A percentile compares a stretch with the other conserved stretches of the same genome.
Conservation (phyloP, 2,113 vertebrate species). For the Lagopus leucura region DNA sequence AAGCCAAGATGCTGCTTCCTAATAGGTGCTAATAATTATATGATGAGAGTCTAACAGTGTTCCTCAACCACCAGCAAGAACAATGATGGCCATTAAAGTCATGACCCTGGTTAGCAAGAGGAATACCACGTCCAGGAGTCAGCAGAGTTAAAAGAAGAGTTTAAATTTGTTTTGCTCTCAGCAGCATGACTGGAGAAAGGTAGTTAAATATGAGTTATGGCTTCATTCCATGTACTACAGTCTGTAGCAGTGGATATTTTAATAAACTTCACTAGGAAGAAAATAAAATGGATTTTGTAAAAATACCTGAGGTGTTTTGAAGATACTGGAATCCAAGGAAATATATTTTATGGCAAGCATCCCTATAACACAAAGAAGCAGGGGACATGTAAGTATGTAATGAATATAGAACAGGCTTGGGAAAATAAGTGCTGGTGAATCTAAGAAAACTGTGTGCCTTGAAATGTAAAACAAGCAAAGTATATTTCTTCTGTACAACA, state of each 20-base stretch:
- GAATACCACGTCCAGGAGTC: background rate
- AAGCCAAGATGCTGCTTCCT: background rate
- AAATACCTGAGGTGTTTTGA: slow-evolving; percentile 53
- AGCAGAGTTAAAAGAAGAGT: background rate
- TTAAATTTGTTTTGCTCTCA: slow-evolving; percentile 22
- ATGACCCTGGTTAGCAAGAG: background rate
- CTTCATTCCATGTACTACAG: background rate
- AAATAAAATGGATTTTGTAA: slow-evolving; percentile 52
- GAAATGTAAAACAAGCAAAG: slow-evolving; percentile 25
- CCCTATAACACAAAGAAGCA: slow-evolving; percentile 6
- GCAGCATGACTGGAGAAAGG: background rate
- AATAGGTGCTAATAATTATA: background rate
- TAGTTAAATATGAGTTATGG: slow-evolving; percentile 44
- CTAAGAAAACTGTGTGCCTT: background rate
- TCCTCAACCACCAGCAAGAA: background rate
- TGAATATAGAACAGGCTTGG: slow-evolving; percentile 47
- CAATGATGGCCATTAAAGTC: background rate
- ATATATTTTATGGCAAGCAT: slow-evolving; percentile 22
- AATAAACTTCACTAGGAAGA: slow-evolving; percentile 59
- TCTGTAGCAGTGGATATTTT: slow-evolving; percentile 38
- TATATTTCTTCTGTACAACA: background rate
- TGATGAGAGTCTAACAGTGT: background rate
- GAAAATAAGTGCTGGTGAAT: slow-evolving; percentile 12
- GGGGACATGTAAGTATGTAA: background rate
- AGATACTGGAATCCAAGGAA: slow-evolving; percentile 44